phyloP scores from a whole-genome alignment of 2,888 invertebrate genomes.

The Brachypalpus laphriformis region DNA sequence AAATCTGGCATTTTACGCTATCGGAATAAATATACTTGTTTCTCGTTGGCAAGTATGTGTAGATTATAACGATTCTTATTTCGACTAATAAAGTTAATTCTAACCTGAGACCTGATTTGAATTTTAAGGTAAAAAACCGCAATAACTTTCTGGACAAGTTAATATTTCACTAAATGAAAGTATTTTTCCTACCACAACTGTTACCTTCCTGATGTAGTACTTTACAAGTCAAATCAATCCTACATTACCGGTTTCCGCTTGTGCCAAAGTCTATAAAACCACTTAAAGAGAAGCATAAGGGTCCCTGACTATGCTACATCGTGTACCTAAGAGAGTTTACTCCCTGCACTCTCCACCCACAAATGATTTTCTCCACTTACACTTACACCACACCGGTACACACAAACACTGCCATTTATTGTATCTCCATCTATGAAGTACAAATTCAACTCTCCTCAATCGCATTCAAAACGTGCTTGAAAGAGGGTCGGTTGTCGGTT shows the following conservation, averaged over 20 bases:
- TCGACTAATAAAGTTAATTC: no score
- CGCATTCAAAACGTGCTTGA: conserved; percentile 68
- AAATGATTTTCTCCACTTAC: conserved; percentile 16
- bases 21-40: no score
- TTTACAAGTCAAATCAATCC: conserved; percentile 61
- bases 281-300: conserved; percentile 63
- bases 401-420: not conserved
- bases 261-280: conserved; percentile 45
- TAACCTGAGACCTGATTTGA: no score
- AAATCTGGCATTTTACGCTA: no score
- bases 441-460: conserved; percentile 60
- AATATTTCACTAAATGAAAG: not conserved
- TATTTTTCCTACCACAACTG: conserved; percentile 26
- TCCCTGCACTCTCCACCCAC: not conserved
- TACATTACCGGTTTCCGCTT: conserved; percentile 65
- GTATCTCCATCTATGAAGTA: conserved; percentile 34
- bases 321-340: conserved; percentile 26
- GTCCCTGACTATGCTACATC: not conserved
- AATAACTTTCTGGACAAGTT: no score
- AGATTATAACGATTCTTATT: no score
- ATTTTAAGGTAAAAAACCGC: no score
- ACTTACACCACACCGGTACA: conserved; percentile 17
- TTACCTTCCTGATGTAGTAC: conserved; percentile 13
- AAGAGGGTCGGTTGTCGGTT: conserved; percentile 48
- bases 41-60: no score